These are phyloP conservation scores for Rhynchonycteris naso DNA, from an alignment of 2,797 vertebrate species.

Conservation along the genomic window DNA sequence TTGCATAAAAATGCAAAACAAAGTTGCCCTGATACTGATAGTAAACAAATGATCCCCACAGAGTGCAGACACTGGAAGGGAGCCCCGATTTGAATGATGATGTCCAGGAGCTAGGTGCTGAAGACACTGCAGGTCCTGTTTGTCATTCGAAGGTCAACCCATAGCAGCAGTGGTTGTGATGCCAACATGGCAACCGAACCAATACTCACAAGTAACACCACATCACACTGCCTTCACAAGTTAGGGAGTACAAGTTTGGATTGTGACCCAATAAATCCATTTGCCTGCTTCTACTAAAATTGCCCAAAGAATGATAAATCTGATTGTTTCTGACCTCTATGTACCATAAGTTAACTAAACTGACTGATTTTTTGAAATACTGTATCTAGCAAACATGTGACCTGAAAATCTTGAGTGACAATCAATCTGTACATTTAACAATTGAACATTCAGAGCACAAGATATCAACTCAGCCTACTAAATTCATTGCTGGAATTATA, in stretches of 20 bases:
- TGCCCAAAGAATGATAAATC: not conserved
- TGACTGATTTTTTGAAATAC: not conserved
- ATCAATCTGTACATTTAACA: not conserved
- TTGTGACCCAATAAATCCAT: not conserved
- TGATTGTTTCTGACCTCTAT: not conserved
- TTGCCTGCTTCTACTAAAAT: not conserved
- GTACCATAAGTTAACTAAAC: not conserved
- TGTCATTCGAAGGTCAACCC: conserved; percentile 56
- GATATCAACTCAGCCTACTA: not conserved
- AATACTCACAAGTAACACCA: not conserved
- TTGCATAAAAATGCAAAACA: not conserved
- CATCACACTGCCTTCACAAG: not conserved
- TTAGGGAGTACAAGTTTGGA: not conserved
- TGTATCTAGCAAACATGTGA: not conserved
- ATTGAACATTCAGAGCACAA: not conserved
- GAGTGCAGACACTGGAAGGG: not conserved
- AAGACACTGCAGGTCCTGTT: not conserved
- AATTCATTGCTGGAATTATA: not conserved
- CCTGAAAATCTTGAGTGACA: not conserved
- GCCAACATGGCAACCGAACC: not conserved
- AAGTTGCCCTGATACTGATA: not conserved
- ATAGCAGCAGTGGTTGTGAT: not conserved
- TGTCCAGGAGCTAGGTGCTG: not conserved
- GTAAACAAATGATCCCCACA: not conserved
- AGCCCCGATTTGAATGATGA: not conserved